Base-by-base conservation (phyloP, 2,113 vertebrate species). In the Prionailurus bengalensis region DNA sequence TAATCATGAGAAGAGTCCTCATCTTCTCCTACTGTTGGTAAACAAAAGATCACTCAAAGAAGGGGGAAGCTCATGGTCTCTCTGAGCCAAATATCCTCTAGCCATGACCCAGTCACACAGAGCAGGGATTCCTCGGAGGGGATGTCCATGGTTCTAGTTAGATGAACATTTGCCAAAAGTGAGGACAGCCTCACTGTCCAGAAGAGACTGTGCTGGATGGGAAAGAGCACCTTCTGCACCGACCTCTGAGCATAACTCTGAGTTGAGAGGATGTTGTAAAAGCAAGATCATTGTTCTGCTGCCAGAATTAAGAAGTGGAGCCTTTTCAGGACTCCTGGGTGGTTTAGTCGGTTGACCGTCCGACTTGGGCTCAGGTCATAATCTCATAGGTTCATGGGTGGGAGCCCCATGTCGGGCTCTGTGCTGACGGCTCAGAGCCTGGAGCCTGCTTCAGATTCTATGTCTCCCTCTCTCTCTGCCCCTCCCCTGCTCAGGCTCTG, bases 291-390 rank as follows among this genome's bases (percentile, higher is more conserved):
- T 17, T 42, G 17, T 45, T 73, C 33, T 85, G 12, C 71, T 79
- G 39, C 12, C n/a, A 66, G 71, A 87, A 82, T 61, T 93, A 92
- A 81, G 85, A 95, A 91, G 93, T 25, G 25, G n/a, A 89, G 68
- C 3, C 8, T 78, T 85, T 84, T 61, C 58, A 23, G 58, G 58
- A 61, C 58, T 61, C 21, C 58, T 8, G 55, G 55, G 55, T 21
- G 55, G 55, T 19, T 1, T 58, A 58, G 55, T 45, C 8, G 7
- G 45, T 58, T 58, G 55, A 58, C 55, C 55, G 21, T 58, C 55
- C 2, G 21, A 58, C 55, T 15, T 58, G 17, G 21, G 55, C 55
- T 58, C 55, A 58, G 17, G 55, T 58, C 15, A 3, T 58, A 19
- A 58, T 58, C 55, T 58, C 55, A 21, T 15, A 1, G 19, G 55